Conservation (phyloP, 1,140 invertebrate genomes). For the Philotrypesis tridentata region DNA sequence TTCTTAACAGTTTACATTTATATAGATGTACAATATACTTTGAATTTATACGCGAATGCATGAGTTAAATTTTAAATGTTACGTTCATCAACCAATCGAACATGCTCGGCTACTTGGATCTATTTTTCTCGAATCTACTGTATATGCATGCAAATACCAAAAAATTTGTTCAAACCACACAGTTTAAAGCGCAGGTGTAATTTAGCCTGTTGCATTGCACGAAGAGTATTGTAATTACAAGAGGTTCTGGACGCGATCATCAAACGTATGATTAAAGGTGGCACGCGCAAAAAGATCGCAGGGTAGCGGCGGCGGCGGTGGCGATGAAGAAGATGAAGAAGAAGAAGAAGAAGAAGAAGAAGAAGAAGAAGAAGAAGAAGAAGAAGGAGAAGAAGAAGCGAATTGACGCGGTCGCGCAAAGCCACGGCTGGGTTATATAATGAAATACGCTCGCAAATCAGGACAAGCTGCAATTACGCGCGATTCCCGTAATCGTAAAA, state of each 20-base stretch:
- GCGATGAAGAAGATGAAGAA: background rate
- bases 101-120: background rate
- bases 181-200: slow-evolving; percentile 15
- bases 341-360: slow-evolving; percentile 13
- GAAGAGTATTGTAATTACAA: slow-evolving; percentile 54
- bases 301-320: background rate
- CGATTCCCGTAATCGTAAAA: slow-evolving; percentile 68
- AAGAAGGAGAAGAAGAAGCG: slow-evolving; percentile 16
- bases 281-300: slow-evolving; percentile 6
- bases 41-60: background rate
- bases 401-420: slow-evolving; percentile 27
- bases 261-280: slow-evolving; percentile 44
- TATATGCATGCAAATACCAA: background rate
- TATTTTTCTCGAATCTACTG: background rate
- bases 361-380: slow-evolving; percentile 16
- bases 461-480: slow-evolving; percentile 63
- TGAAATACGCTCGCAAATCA: slow-evolving; percentile 60
- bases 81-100: background rate
- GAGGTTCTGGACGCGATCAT: slow-evolving; percentile 6
- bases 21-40: too few relatives aligned
- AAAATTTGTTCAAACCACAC: too few relatives aligned
- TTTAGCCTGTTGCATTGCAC: slow-evolving; percentile 12
- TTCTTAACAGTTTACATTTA: too few relatives aligned
- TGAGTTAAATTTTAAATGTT: background rate
- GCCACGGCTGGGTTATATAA: slow-evolving; percentile 35